Conservation (phyloP, 2,888 invertebrate genomes). For the Ptychoptera contaminata region DNA sequence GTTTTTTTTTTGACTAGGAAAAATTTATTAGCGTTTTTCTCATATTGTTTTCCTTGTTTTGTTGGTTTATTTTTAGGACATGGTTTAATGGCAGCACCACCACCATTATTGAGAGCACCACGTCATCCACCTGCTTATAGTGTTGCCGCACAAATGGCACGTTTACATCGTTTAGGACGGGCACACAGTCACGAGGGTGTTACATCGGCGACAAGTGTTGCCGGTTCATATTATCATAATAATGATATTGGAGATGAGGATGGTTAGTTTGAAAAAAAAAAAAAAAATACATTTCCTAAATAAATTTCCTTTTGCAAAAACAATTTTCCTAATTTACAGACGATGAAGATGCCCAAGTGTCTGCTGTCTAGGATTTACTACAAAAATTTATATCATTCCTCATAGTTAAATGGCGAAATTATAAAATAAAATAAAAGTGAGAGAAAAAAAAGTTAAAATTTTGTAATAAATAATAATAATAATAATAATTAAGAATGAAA, state of each 20-base stretch:
- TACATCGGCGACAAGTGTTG: slow-evolving; percentile 32
- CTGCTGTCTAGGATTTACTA: slow-evolving; percentile 14
- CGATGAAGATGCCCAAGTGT: slow-evolving; percentile 17
- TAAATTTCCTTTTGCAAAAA: neutral
- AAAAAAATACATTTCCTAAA: neutral
- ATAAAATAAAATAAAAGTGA: too few species aligned
- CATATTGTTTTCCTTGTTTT: too few species aligned
- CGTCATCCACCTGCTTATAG: slow-evolving; percentile 65
- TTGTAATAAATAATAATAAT: too few species aligned
- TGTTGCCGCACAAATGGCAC: slow-evolving; percentile 73
- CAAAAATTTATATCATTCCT: too few species aligned
- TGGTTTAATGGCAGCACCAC: slow-evolving; percentile 11
- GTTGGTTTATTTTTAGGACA: slow-evolving; percentile 4
- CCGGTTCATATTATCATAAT: slow-evolving; percentile 10
- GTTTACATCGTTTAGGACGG: slow-evolving; percentile 63
- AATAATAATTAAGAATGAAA: too few species aligned
- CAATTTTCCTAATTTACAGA: slow-evolving; percentile 10
- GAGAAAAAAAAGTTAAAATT: too few species aligned
- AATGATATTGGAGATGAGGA: slow-evolving; percentile 13
- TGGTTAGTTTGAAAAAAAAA: too few species aligned
- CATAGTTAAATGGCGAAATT: too few species aligned
- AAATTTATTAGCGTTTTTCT: too few species aligned
- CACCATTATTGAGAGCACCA: slow-evolving; percentile 12
- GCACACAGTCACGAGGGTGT: slow-evolving; percentile 80
- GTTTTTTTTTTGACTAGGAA: too few species aligned